A percentile compares a stretch with the other conserved stretches of the same genome.
Conservation (phyloP, 2,888 invertebrate species). For the Biston stratarius region DNA sequence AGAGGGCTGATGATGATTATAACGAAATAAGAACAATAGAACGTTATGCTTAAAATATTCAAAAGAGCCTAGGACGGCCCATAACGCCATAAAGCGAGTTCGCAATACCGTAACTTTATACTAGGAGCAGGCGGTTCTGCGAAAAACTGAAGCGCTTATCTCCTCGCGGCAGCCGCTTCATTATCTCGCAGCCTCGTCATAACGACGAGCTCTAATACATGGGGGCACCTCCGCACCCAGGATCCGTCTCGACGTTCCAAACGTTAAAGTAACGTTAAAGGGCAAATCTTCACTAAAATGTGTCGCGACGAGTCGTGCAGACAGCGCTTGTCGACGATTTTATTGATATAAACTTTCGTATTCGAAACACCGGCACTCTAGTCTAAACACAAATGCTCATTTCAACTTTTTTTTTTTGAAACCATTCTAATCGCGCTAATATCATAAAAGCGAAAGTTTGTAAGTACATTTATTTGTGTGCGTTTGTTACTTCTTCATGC, state of each 20-base stretch:
- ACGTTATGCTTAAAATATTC: background rate
- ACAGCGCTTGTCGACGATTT: too few relatives aligned
- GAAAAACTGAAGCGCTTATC: conserved; percentile 46
- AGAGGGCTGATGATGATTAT: background rate
- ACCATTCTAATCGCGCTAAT: too few relatives aligned
- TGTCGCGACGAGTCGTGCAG: background rate
- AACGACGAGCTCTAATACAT: conserved; percentile 14
- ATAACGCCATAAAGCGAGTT: conserved; percentile 12
- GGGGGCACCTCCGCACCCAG: conserved; percentile 19
- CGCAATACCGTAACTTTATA: conserved; percentile 25
- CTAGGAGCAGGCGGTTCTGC: conserved; percentile 12
- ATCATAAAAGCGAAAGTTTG: too few relatives aligned
- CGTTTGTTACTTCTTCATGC: too few relatives aligned
- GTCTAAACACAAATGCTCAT: too few relatives aligned
- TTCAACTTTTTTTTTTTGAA: too few relatives aligned
- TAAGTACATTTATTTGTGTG: too few relatives aligned
- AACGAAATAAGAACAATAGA: background rate
- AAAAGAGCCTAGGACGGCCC: background rate
- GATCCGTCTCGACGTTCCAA: conserved; percentile 12
- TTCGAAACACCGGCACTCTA: too few relatives aligned
- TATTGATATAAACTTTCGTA: too few relatives aligned
- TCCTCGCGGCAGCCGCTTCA: conserved; percentile 47
- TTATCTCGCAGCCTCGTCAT: conserved; percentile 43
- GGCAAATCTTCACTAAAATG: background rate
- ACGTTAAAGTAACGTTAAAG: too few relatives aligned